Conservation (phyloP, 2,888 invertebrate species). For the Desoria tigrina region DNA sequence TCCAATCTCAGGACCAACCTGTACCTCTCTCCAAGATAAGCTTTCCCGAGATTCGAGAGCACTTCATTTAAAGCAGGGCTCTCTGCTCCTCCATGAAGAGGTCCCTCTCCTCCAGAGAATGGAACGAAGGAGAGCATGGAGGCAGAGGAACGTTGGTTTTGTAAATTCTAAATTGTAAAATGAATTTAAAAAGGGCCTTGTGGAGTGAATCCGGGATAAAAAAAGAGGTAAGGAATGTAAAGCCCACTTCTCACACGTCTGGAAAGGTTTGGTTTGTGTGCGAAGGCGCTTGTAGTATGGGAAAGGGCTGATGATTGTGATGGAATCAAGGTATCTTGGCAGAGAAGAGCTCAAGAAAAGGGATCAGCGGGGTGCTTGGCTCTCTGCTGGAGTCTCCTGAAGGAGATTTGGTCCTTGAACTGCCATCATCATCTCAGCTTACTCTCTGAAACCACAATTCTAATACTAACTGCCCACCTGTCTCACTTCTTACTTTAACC, state of each 20-base stretch:
- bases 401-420: constrained; percentile 53
- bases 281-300: neutral
- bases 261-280: neutral
- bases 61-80: too few species aligned
- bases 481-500: constrained; percentile 26
- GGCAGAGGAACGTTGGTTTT: too few species aligned
- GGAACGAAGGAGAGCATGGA: too few species aligned
- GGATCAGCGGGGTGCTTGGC: constrained; percentile 52
- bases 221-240: constrained; percentile 27
- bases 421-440: constrained; percentile 37
- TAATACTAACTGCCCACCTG: constrained; percentile 20
- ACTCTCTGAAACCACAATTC: constrained; percentile 17
- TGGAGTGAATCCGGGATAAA: constrained; percentile 9
- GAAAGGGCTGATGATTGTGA: constrained; percentile 10
- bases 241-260: constrained; percentile 33
- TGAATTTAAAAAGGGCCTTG: constrained; percentile 5
- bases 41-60: too few species aligned
- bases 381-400: constrained; percentile 51
- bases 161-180: too few species aligned
- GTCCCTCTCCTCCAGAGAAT: too few species aligned
- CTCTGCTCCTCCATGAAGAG: too few species aligned
- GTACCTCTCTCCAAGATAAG: too few species aligned
- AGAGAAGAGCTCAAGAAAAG: constrained; percentile 43
- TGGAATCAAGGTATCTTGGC: constrained; percentile 8
- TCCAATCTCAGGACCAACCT: too few species aligned